phyloP scores from a whole-genome alignment of 2,113 vertebrate genomes.

The Todiramphus saurophagus region DNA sequence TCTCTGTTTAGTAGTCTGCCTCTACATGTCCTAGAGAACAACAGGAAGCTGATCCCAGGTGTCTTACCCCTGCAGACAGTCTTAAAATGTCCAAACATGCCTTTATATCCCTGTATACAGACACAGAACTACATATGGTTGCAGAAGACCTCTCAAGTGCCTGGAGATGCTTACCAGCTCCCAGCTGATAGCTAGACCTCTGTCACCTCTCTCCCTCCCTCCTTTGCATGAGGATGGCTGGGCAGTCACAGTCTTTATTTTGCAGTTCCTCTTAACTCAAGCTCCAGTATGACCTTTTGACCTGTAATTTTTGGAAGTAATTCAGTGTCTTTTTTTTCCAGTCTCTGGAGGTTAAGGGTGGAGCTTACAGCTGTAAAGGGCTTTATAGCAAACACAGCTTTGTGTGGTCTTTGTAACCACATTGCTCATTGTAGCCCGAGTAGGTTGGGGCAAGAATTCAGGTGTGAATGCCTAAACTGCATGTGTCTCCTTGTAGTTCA shows the following conservation, averaged over 20 bases:
- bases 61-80: neutral
- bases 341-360: neutral
- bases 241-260: neutral
- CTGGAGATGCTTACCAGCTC: neutral
- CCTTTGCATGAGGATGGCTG: neutral
- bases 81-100: neutral
- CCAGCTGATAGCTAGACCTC: neutral
- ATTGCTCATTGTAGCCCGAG: neutral
- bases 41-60: neutral
- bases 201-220: neutral
- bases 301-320: neutral
- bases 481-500: neutral
- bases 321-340: neutral
- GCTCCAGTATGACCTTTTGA: neutral
- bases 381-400: neutral
- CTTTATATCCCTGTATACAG: fast-evolving
- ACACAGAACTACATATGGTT: neutral
- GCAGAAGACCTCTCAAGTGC: neutral
- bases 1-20: neutral
- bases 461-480: neutral
- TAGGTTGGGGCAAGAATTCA: neutral
- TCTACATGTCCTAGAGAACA: neutral
- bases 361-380: neutral
- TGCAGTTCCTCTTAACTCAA: neutral
- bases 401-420: neutral